phyloP scores from a whole-genome alignment of 2,113 vertebrate species.

The Scopus umbretta region DNA sequence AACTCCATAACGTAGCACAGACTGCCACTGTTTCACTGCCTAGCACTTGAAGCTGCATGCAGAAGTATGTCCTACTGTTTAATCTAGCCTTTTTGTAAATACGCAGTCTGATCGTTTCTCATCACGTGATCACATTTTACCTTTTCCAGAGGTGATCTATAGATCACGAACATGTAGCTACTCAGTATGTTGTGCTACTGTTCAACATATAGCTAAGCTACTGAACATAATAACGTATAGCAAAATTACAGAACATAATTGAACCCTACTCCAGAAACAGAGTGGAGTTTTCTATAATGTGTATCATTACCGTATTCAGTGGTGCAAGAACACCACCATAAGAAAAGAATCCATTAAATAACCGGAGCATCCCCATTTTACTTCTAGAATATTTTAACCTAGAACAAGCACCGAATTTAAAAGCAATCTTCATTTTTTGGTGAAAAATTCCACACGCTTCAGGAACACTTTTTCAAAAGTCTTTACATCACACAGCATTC shows the following conservation, averaged over 20 bases:
- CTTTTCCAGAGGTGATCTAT: neutral
- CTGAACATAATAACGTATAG: neutral
- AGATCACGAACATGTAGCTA: neutral
- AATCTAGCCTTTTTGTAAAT: neutral
- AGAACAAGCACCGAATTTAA: neutral
- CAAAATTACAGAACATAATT: neutral
- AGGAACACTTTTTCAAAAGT: neutral
- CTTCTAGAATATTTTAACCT: neutral
- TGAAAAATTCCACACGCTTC: neutral
- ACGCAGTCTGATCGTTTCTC: neutral
- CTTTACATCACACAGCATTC: neutral
- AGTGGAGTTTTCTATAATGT: neutral
- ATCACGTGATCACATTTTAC: neutral
- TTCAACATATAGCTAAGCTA: neutral
- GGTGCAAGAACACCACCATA: neutral
- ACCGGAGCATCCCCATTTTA: neutral
- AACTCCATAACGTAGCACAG: neutral
- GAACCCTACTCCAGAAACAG: neutral
- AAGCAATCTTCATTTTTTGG: neutral
- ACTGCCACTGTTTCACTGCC: neutral
- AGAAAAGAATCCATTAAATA: neutral
- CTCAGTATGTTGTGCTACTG: neutral
- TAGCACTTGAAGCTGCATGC: neutral
- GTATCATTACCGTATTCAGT: neutral
- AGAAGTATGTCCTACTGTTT: neutral